A percentile compares a stretch with the other conserved stretches of the same genome.
Evolutionary conservation across 2,888 invertebrate species (phyloP).

Genomic region (Venustoraphidia nigricollis): DNA sequence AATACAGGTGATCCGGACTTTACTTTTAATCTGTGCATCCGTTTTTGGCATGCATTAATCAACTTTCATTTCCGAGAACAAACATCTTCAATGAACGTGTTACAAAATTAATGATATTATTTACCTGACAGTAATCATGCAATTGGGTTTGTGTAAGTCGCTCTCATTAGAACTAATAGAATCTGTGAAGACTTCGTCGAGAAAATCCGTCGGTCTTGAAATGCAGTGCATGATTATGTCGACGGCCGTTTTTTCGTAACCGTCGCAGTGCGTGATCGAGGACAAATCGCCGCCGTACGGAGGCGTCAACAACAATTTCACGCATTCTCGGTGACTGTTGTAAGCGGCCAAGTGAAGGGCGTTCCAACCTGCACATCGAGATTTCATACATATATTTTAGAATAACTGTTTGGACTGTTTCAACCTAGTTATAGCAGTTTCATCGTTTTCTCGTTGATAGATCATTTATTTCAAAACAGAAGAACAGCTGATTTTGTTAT

Average conservation of each 20-base stretch:
- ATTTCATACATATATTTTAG: background rate
- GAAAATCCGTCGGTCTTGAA: conserved; percentile 35
- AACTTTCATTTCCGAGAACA: too few species aligned
- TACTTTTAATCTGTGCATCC: too few species aligned
- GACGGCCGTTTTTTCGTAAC: conserved; percentile 30
- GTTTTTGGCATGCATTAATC: too few species aligned
- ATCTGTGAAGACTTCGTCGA: conserved; percentile 36
- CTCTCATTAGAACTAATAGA: conserved; percentile 32
- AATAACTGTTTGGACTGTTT: too few species aligned
- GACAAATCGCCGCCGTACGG: conserved; percentile 33
- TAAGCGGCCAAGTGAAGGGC: conserved; percentile 34
- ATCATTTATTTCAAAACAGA: too few species aligned
- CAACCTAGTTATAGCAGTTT: too few species aligned
- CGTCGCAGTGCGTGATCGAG: conserved; percentile 24
- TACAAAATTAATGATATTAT: too few species aligned
- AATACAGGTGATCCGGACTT: too few species aligned
- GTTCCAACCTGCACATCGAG: conserved; percentile 20
- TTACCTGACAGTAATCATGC: conserved; percentile 31
- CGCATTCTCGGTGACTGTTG: conserved; percentile 41
- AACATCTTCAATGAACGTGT: too few species aligned
- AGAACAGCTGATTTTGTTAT: too few species aligned
- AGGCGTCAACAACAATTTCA: conserved; percentile 26
- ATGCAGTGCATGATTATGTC: conserved; percentile 35
- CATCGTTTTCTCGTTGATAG: too few species aligned
- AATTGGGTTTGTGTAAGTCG: conserved; percentile 27